A percentile compares a stretch with the other conserved stretches of the same genome.
phyloP scores from a whole-genome alignment of 2,113 vertebrate species.

The Isurus oxyrinchus region DNA sequence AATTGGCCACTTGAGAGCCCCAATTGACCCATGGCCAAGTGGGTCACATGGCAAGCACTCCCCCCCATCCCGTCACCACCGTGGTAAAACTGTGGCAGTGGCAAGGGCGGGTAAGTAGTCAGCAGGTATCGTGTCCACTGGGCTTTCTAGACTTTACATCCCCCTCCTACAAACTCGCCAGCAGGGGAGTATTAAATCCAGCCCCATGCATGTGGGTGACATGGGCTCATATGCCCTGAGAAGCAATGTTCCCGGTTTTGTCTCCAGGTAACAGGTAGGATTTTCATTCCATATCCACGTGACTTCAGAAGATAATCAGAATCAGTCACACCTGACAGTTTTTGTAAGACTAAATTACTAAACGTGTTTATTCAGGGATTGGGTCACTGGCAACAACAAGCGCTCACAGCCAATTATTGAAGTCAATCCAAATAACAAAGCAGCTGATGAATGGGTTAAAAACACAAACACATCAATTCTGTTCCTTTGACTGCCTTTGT shows the following conservation, averaged over 20 bases:
- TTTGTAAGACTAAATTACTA: background rate
- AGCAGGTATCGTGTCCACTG: no score
- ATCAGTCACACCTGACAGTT: background rate
- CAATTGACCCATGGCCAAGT: no score
- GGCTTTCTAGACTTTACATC: no score
- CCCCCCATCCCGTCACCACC: no score
- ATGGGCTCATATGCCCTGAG: background rate
- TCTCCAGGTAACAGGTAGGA: no score
- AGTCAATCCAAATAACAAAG: background rate
- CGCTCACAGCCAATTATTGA: background rate
- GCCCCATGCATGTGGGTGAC: background rate
- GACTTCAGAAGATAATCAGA: background rate
- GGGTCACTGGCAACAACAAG: background rate
- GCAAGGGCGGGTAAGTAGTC: no score
- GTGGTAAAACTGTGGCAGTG: no score
- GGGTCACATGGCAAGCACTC: no score
- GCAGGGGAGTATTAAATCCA: background rate
- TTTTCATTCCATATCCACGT: background rate
- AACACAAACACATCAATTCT: background rate
- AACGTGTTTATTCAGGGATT: no score
- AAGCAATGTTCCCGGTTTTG: background rate
- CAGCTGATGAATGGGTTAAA: background rate
- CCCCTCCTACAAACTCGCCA: no score
- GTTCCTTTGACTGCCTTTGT: no score
- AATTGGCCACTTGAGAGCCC: no score